phyloP scores from a whole-genome alignment of 2,888 invertebrate species.

The Papilio elwesi region DNA sequence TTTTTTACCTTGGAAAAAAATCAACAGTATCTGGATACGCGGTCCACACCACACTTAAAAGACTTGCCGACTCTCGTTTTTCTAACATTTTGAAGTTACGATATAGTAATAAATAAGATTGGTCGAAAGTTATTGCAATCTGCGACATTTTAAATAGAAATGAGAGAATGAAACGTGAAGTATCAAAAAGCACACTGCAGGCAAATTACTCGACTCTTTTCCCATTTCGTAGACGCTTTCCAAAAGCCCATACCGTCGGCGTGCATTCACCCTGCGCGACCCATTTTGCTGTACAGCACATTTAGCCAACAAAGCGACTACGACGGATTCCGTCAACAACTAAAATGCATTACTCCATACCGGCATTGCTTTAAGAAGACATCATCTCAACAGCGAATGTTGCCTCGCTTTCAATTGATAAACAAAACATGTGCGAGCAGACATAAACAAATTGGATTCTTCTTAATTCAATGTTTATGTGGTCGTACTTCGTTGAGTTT shows the following conservation, averaged over 20 bases:
- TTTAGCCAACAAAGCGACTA: conserved; percentile 21
- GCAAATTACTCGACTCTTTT: conserved; percentile 21
- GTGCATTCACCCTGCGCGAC: conserved; percentile 39
- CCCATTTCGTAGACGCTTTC: conserved; percentile 24
- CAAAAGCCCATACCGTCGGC: not conserved
- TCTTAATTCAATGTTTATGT: too few relatives aligned
- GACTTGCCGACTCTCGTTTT: too few relatives aligned
- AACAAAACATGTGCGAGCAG: too few relatives aligned
- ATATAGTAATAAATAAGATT: too few relatives aligned
- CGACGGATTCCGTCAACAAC: conserved; percentile 13
- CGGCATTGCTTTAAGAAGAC: not conserved
- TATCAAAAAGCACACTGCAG: conserved; percentile 11
- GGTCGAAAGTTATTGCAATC: not conserved
- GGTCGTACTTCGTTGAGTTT: too few relatives aligned
- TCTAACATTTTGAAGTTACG: too few relatives aligned
- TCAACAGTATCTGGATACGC: too few relatives aligned
- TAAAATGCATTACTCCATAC: conserved; percentile 16
- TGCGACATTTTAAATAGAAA: not conserved
- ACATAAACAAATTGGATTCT: too few relatives aligned
- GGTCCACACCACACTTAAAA: too few relatives aligned
- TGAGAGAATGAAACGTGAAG: conserved; percentile 1
- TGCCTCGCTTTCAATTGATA: too few relatives aligned
- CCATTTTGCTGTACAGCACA: conserved; percentile 32
- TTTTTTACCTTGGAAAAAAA: too few relatives aligned
- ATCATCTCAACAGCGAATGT: too few relatives aligned